Evolutionary conservation across 92 coral and sea anemone genomes (phyloP), one percentile per base, ranked within the genome.

Genomic region (Desmophyllum pertusum): DNA sequence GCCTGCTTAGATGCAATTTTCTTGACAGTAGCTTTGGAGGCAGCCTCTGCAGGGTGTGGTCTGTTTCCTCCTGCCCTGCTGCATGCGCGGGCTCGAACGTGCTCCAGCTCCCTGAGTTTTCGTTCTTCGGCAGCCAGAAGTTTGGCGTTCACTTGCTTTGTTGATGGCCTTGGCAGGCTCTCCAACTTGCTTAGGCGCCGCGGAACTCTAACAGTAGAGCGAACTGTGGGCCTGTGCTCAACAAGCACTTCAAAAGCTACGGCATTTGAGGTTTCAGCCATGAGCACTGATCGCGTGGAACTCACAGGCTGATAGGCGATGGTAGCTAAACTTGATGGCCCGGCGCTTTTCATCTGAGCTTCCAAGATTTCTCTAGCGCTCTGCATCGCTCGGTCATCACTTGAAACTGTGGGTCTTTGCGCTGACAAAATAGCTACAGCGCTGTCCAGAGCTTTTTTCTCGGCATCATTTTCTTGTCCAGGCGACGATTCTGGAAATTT

Each of bases 361-460:
- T 64, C 79, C 43, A 82, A 37, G 70, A 82, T 82, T 73, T 72
- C 79, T 29, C 70, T 76, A 18, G 79, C 86, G 23, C 79, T 82
- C 39, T 43, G 76, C 46, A 50, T 69, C 4, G 65, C 35, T 13
- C 45, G 43, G 23, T 17, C 23, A 43, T 67, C 73, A 67, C 42
- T 67, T 4, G 25, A 14, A 3, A 37, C 42, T 5, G 3, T 27
- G 1, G 76, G 38, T 45, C 72, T 45, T 37, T 67, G 57, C 1
- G 67, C 67, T 10, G 84, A 73, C 27, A 80, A 38, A 30, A 80
- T 73, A 23, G 84, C 66, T 43, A 8, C 48, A n/a, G 84, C 38
- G 6, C 76, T 17, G 40, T 67, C 50, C 62, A 80, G n/a, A 2
- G 29, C 77, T 21, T 18, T 7, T 21, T 23, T 31, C 39, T 53